phyloP scores from a whole-genome alignment of 1,140 invertebrate genomes.

The Lepidurus apus region DNA sequence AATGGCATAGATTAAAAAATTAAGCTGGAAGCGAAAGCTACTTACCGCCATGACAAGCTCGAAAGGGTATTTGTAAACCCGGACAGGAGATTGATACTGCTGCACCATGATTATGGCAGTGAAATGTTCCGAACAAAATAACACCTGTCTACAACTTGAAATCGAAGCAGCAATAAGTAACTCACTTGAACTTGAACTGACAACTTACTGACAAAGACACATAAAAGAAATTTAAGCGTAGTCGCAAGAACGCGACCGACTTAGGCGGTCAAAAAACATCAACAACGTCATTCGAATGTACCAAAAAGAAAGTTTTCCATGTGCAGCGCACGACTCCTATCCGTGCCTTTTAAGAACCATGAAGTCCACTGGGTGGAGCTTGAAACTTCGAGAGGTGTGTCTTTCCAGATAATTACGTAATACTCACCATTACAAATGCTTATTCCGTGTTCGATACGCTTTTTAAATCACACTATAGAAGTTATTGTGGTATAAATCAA shows the following conservation, averaged over 20 bases:
- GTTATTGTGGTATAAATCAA: no score
- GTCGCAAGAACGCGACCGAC: background rate
- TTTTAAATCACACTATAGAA: no score
- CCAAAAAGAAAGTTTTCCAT: background rate
- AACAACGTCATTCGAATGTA: background rate
- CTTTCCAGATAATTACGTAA: no score
- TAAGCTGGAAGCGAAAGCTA: conserved; percentile 41
- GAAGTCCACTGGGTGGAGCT: background rate
- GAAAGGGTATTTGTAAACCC: conserved; percentile 95
- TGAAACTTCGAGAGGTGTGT: background rate
- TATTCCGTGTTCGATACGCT: no score
- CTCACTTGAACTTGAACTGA: background rate
- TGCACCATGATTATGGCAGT: conserved; percentile 74
- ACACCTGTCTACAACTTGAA: background rate
- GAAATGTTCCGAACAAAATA: background rate
- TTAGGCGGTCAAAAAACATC: background rate
- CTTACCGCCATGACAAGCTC: conserved; percentile 94
- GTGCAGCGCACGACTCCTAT: background rate
- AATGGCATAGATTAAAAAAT: background rate
- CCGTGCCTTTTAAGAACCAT: background rate
- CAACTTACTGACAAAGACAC: background rate
- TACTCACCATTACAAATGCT: no score
- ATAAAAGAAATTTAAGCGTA: background rate
- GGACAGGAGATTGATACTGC: conserved; percentile 89
- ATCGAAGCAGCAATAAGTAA: background rate